Conservation (phyloP, 2,888 invertebrate genomes). For the Cinara cedri region DNA sequence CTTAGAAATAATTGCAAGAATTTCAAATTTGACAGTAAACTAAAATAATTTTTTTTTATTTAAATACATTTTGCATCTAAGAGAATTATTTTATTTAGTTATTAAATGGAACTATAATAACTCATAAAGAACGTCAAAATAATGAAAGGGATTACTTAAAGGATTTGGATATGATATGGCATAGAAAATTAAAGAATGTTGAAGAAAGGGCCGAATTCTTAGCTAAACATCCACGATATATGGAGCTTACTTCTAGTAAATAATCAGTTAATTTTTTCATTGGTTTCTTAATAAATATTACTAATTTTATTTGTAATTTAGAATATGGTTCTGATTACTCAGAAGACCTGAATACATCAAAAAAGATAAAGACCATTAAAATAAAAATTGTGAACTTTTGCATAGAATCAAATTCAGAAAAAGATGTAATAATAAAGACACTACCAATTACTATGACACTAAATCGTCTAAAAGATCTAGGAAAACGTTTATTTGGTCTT, state of each 20-base stretch:
- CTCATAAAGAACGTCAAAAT: conserved; percentile 40
- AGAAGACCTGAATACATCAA: conserved; percentile 28
- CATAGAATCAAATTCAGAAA: conserved; percentile 39
- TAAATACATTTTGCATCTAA: conserved; percentile 8
- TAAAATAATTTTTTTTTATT: neutral
- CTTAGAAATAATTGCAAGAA: conserved; percentile 48
- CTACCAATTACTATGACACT: conserved; percentile 45
- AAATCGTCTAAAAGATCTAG: conserved; percentile 44
- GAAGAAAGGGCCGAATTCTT: conserved; percentile 40
- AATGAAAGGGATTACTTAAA: conserved; percentile 50
- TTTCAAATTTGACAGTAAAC: conserved; percentile 38
- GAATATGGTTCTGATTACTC: conserved; percentile 46
- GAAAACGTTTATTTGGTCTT: conserved; percentile 44
- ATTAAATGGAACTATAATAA: conserved; percentile 44
- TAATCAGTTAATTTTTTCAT: neutral
- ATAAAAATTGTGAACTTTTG: conserved; percentile 48
- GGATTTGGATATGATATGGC: conserved; percentile 52
- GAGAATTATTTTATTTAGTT: conserved; percentile 13
- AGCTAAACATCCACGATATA: conserved; percentile 38
- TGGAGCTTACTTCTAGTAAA: conserved; percentile 46
- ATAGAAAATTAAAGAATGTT: conserved; percentile 39
- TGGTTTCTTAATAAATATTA: neutral
- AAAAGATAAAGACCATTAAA: conserved; percentile 49
- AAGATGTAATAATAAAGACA: conserved; percentile 31
- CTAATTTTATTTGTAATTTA: conserved; percentile 13